Percentiles rank a stretch among this genome's conserved stretches.
Evolutionary conservation across 1,140 invertebrate species (phyloP).

Genomic region (Eupristina koningsbergeri): DNA sequence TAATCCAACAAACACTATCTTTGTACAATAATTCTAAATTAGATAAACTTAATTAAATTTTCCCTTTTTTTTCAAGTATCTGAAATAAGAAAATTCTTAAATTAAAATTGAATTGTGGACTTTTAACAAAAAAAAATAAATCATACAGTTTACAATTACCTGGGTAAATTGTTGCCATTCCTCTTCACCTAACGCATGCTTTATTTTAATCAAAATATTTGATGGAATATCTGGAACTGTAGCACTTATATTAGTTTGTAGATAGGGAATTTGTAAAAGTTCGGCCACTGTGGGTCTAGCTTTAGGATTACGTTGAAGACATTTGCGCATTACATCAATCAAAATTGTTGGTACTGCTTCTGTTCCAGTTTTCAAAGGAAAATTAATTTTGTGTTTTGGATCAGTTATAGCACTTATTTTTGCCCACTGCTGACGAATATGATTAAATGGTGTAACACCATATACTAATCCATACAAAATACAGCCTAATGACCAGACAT

Average conservation of each 20-base stretch:
- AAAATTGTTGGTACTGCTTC: constrained; percentile 71
- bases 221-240: constrained; percentile 54
- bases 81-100: constrained; percentile 50
- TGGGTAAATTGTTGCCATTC: constrained; percentile 66
- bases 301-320: constrained; percentile 82
- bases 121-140: background rate
- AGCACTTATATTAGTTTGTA: constrained; percentile 49
- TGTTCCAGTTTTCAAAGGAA: constrained; percentile 73
- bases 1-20: constrained; percentile 10
- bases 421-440: constrained; percentile 81
- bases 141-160: constrained; percentile 53
- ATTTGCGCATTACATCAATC: constrained; percentile 78
- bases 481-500: constrained; percentile 98
- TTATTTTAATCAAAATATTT: constrained; percentile 64
- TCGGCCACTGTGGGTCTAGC: constrained; percentile 81
- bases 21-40: constrained; percentile 29
- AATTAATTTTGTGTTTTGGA: constrained; percentile 83
- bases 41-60: background rate
- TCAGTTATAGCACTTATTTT: constrained; percentile 90
- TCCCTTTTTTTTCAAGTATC: constrained; percentile 54
- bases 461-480: constrained; percentile 96
- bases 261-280: constrained; percentile 80
- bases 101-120: background rate
- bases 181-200: constrained; percentile 58
- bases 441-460: constrained; percentile 91